These are phyloP conservation scores for Porites rus DNA, from an alignment of 92 coral and sea anemone species.

Conservation along the genomic window DNA sequence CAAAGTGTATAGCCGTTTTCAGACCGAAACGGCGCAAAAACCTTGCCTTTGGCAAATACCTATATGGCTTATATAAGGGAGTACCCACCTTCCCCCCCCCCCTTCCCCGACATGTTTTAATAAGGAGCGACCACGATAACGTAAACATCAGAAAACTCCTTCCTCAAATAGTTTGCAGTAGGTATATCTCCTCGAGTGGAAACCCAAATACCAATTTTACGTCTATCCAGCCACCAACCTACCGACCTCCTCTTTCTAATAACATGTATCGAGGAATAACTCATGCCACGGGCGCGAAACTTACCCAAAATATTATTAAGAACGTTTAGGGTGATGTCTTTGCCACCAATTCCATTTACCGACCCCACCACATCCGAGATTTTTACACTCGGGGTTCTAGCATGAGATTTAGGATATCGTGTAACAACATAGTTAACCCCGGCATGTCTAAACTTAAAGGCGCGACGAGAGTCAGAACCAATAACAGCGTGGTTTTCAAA, in stretches of 20 bases:
- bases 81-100: too few relatives aligned
- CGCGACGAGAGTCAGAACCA: background rate
- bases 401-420: too few relatives aligned
- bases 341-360: background rate
- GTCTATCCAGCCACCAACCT: background rate
- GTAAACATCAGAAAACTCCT: background rate
- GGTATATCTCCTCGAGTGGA: background rate
- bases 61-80: too few relatives aligned
- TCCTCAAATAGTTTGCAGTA: background rate
- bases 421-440: background rate
- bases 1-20: too few relatives aligned
- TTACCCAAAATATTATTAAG: background rate
- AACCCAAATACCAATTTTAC: background rate
- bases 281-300: background rate
- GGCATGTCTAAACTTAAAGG: background rate
- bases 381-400: background rate
- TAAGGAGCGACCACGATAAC: constrained; percentile 12
- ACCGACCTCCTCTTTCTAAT: background rate
- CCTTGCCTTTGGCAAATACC: too few relatives aligned
- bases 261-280: constrained; percentile 5
- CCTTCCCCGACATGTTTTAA: background rate
- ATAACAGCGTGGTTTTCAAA: background rate
- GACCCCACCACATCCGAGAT: constrained; percentile 2
- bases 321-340: background rate
- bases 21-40: too few relatives aligned